These are phyloP conservation scores for Slavum lentiscoides DNA, from an alignment of 2,888 invertebrate species.

Conservation along the genomic window DNA sequence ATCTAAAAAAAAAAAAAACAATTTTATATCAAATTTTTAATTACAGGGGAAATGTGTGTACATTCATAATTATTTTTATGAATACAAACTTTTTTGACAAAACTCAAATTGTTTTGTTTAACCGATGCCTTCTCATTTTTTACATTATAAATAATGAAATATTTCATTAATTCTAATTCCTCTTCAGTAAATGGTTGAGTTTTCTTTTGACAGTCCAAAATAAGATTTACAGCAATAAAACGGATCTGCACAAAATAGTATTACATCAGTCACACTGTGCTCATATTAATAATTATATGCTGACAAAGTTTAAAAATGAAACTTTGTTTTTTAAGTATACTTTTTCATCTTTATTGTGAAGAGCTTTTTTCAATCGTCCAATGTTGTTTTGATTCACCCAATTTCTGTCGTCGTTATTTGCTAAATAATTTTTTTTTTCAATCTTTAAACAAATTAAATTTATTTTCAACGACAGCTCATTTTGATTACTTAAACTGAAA, in stretches of 20 bases:
- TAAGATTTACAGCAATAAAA: conserved; percentile 59
- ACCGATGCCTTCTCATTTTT: conserved; percentile 57
- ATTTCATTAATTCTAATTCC: conserved; percentile 69
- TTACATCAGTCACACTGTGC: not conserved
- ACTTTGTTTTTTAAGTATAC: conserved; percentile 59
- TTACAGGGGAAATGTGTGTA: not conserved
- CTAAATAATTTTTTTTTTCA: conserved; percentile 17
- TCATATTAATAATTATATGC: not conserved
- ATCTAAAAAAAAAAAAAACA: conserved; percentile 27
- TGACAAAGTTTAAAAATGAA: conserved; percentile 1
- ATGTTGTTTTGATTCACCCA: conserved; percentile 67
- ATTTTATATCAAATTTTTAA: not conserved
- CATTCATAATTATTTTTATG: conserved; percentile 2
- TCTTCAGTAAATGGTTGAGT: conserved; percentile 68
- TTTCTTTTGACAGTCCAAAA: conserved; percentile 75
- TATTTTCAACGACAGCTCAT: conserved; percentile 32
- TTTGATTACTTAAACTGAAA: conserved; percentile 30
- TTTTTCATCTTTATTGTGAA: conserved; percentile 67
- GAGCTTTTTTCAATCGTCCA: conserved; percentile 63
- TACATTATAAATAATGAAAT: conserved; percentile 71
- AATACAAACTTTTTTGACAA: conserved; percentile 44
- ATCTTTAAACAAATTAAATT: conserved; percentile 30
- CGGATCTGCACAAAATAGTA: conserved; percentile 33
- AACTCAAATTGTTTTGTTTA: conserved; percentile 29
- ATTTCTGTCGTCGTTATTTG: conserved; percentile 55